Evolutionary conservation across 2,888 invertebrate genomes (phyloP), one percentile per base, ranked within the genome.

Genomic region (Noctua pronuba): DNA sequence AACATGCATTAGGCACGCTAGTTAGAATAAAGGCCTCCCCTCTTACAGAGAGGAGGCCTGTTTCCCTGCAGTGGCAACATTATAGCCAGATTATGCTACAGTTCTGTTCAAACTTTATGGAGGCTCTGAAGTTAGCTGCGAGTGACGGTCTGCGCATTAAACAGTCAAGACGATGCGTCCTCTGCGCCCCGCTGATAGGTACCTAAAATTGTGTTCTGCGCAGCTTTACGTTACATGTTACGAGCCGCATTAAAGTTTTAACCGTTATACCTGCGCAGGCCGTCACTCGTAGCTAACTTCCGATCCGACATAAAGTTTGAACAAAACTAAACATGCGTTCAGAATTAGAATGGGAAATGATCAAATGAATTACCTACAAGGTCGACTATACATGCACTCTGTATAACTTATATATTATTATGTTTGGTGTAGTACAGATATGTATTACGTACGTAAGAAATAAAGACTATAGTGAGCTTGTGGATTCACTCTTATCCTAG

Each of bases 401-500:
- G 16, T 65, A 65, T 41, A 41, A 65, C n/a, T 65, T 60, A 65
- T 41, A 41, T n/a, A 41, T 21, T 31, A 60, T 31, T 31, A 31
- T 60, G 58, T 60, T 38, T 64, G 64, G 3, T 64, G 38, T 41
- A 41, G 38, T 41, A 41, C 38, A 64, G 62, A 64, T n/a, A 38
- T 64, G 2, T 28, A 58, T 7, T 58, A 28, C 0, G 10, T 58
- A 28, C 0, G 10, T 65, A 72, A 44, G 31, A 31, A 73, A 60
- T 41, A 18, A 46, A 44, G 35, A 46, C n/a, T n/a, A n/a, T n/a
- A n/a, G n/a, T n/a, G n/a, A n/a, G n/a, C n/a, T n/a, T n/a, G n/a
- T n/a, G n/a, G n/a, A n/a, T n/a, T n/a, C n/a, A n/a, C 69, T 65
- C 28, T 65, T n/a, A 35, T 70, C 5, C 4, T 44, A 80, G 35